Conservation (phyloP, 2,113 vertebrate species). For the Semnornis frantzii region DNA sequence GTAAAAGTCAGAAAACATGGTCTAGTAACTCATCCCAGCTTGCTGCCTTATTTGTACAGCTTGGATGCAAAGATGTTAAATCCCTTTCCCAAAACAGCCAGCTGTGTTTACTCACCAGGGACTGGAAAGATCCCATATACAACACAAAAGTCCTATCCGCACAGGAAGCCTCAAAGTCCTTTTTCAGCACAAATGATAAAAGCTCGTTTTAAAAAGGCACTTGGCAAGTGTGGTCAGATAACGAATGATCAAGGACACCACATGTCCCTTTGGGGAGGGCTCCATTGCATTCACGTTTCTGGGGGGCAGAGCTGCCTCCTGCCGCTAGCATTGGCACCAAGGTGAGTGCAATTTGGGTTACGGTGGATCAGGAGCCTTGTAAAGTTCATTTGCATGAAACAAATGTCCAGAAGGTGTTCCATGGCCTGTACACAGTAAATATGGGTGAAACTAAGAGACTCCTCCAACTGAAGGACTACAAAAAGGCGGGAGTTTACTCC, state of each 20-base stretch:
- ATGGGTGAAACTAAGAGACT: neutral
- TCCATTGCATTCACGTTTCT: neutral
- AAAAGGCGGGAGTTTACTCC: neutral
- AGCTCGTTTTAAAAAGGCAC: neutral
- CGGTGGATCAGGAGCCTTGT: neutral
- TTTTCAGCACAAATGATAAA: constrained; percentile 5
- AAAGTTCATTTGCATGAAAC: neutral
- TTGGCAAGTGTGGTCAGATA: neutral
- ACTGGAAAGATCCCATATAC: constrained; percentile 15
- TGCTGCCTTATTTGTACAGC: constrained; percentile 36
- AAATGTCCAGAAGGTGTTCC: neutral
- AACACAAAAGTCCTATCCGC: constrained; percentile 3
- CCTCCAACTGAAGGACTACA: neutral
- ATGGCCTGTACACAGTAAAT: accelerated
- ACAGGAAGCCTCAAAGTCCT: constrained; percentile 42
- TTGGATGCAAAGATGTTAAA: constrained; percentile 49
- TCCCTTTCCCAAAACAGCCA: constrained; percentile 11
- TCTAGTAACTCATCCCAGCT: neutral
- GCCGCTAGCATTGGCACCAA: neutral
- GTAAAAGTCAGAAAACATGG: neutral
- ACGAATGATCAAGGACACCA: neutral
- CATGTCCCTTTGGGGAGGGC: neutral
- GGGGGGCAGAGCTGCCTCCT: neutral
- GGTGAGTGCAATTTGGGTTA: accelerated
- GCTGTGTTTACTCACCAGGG: constrained; percentile 57